Evolutionary conservation across 30 jellyfish, hydroid and myxozoan species (phyloP), one percentile per base, ranked within the genome.

Genomic region (Pseudorhiza aurosa): DNA sequence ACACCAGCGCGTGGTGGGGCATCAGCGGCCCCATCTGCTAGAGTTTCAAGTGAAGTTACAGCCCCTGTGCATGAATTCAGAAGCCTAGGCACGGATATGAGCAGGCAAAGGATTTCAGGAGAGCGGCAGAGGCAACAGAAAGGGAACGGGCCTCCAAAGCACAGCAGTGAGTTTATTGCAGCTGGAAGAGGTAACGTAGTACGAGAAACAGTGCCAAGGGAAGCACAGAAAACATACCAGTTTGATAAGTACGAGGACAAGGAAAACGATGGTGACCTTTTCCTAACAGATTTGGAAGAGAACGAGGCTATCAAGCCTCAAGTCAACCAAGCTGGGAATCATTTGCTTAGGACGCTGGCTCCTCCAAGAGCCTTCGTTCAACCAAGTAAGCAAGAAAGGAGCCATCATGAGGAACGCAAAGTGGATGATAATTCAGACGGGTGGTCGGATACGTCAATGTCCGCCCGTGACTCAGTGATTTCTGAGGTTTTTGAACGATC

Each of bases 401-500:
- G 43, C 17, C 72, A 37, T 18, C 46, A 29, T 1, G 72, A 53
- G 58, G 32, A 18, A 28, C 25, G 8, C 10, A 19, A 25, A 25
- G 14, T 46, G 50, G 84, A 60, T 65, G 83, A 84, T 14, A 64
- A 14, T 30, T 44, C 68, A 22, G 95, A 73, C 22, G 3, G 47
- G 40, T 35, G 68, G 62, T 84, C 95, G 19, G 87, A 72, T 39
- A 39, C 95, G 14, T 84, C 95, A 24, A 58, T 84, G 81, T 84
- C 95, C 6, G 95, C 95, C 12, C 49, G 95, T 22, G 85, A 44
- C 31, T 71, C 95, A 11, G 78, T 84, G 18, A 84, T 84, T 15
- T 84, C 95, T 11, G 95, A 72, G 72, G 88, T 84, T 19, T 72
- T 70, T 0, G 84, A 84, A 18, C 82, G 95, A 19, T 84, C 95